phyloP scores from a whole-genome alignment of 2,113 vertebrate genomes.

The Cygnus buccinator region DNA sequence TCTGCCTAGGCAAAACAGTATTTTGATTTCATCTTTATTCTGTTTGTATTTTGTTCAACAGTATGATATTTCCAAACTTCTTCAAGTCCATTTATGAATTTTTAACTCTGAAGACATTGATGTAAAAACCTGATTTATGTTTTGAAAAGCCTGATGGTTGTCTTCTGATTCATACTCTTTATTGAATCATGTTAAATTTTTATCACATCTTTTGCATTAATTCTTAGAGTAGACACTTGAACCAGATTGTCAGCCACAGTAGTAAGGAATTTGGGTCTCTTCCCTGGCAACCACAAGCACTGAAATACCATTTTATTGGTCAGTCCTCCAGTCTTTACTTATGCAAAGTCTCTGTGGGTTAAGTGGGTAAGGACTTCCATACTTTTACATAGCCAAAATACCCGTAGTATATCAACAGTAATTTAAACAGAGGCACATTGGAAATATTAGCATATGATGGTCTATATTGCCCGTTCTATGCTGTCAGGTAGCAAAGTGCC shows the following conservation, averaged over 20 bases:
- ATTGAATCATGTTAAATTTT: not conserved
- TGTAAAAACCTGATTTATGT: not conserved
- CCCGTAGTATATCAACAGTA: not conserved
- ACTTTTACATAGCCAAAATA: not conserved
- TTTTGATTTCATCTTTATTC: slow-evolving; percentile 33
- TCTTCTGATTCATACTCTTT: not conserved
- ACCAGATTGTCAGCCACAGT: not conserved
- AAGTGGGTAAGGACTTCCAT: not conserved
- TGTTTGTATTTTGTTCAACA: not conserved
- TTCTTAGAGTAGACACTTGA: not conserved
- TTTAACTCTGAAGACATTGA: not conserved
- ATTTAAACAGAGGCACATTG: not conserved
- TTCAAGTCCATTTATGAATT: not conserved
- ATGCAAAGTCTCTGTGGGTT: not conserved
- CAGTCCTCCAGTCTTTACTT: not conserved
- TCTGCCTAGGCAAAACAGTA: not conserved
- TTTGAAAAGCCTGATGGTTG: not conserved
- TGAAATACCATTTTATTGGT: not conserved
- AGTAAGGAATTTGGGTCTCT: not conserved
- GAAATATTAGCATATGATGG: not conserved
- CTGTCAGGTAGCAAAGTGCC: not conserved
- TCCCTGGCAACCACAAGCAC: not conserved
- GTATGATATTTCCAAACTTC: not conserved
- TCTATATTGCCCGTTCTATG: not conserved
- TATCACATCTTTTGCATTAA: not conserved